Percentiles rank a stretch among this genome's conserved stretches.
phyloP scores from a whole-genome alignment of 2,888 invertebrate genomes.

The Blastobasis adustella region DNA sequence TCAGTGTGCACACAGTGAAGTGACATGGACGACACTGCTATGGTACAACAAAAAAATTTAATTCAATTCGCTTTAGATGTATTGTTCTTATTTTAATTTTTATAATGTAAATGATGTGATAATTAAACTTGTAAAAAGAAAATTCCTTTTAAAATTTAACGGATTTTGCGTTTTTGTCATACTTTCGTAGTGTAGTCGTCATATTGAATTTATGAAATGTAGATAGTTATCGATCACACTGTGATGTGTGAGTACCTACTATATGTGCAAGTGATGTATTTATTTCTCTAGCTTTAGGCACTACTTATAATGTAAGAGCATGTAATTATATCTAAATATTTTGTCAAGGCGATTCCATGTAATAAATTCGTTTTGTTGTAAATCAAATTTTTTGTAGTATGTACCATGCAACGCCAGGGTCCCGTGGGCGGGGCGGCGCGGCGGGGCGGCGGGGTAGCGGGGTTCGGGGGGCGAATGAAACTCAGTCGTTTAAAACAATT shows the following conservation, averaged over 20 bases:
- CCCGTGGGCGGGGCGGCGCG: not conserved
- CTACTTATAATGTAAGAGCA: constrained; percentile 44
- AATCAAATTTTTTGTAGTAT: constrained; percentile 12
- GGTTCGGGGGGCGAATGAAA: constrained; percentile 27
- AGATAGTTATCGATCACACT: constrained; percentile 27
- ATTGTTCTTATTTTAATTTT: constrained; percentile 12
- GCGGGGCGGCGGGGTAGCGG: not conserved
- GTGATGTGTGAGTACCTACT: constrained; percentile 21
- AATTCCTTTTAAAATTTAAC: constrained; percentile 12
- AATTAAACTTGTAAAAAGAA: constrained; percentile 11
- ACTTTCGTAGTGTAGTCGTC: constrained; percentile 16
- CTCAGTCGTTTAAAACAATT: constrained; percentile 57
- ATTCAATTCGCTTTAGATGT: constrained; percentile 17
- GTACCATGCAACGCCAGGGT: not conserved
- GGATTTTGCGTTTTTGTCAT: constrained; percentile 17
- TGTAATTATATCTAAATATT: constrained; percentile 28
- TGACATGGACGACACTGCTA: not conserved
- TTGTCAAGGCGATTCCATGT: constrained; percentile 50
- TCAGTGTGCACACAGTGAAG: too few relatives aligned
- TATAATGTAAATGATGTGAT: constrained; percentile 8
- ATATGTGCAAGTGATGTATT: constrained; percentile 38
- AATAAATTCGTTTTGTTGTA: constrained; percentile 46
- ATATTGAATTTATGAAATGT: constrained; percentile 25
- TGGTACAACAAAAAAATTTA: constrained; percentile 5
- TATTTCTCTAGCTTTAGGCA: constrained; percentile 50